Evolutionary conservation across 2,797 vertebrate species (phyloP), one percentile per base, ranked within the genome.

Genomic region (Myioborus miniatus): DNA sequence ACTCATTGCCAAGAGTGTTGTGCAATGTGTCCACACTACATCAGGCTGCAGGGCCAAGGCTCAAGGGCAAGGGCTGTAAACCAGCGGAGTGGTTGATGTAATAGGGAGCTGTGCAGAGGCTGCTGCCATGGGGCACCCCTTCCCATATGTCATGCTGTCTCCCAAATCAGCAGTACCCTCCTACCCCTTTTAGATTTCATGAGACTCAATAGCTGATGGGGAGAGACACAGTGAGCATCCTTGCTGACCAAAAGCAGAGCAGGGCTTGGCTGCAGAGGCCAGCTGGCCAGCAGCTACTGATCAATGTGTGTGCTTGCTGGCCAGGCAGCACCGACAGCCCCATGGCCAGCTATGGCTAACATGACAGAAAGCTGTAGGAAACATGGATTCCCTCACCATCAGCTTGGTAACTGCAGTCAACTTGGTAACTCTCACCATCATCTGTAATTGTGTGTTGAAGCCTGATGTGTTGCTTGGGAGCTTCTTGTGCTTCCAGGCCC

Each of bases 11-110:
- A 7, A 39, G 21, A 3, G 11, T 52, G 15, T 96, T 97, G 89
- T 92, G 90, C 79, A 96, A 97, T 0, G 3, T 71, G 84, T 83
- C 68, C 86, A 63, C 52, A 68, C 52, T 3, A 2, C 62, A 55
- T 52, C 44, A 56, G 82, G 46, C 60, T 68, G 47, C 3, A 8
- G 81, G 90, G 74, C 60, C 94, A 91, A 96, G 94, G 93, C 82
- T 96, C 95, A 97, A 97, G 96, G 95, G 82, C 62, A 4, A 71
- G 30, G 63, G 53, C 60, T 83, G 82, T 83, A 93, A 95, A 86
- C 34, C 4, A 3, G 9, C 3, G 24, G 41, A 62, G 67, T 0
- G 2, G 39, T 2, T 93, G 92, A 87, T 71, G 63, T 87, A 95
- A 94, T 3, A 53, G 58, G 41, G 56, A 86, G 29, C 49, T 4